Conservation (phyloP, 2,888 invertebrate species). For the Oeneis ivallda region DNA sequence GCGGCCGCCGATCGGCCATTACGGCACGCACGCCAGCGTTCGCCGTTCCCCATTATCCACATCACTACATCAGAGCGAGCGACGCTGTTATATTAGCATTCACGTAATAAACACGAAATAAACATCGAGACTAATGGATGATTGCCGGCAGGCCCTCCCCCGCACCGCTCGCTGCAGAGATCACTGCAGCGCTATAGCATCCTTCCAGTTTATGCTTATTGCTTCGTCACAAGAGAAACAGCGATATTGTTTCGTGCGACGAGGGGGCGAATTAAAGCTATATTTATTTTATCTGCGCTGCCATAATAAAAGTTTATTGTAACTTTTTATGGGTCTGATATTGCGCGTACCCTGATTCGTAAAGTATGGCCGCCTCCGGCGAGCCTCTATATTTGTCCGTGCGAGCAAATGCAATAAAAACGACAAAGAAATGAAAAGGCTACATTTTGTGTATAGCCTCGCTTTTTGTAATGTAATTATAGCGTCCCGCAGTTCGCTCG, state of each 20-base stretch:
- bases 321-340: constrained; percentile 65
- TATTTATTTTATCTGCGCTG: constrained; percentile 65
- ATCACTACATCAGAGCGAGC: constrained; percentile 52
- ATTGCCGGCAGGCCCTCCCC: constrained; percentile 51
- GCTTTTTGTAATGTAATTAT: constrained; percentile 18
- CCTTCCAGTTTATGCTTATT: constrained; percentile 46
- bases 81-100: constrained; percentile 63
- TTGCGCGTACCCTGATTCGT: constrained; percentile 49
- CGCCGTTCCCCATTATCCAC: constrained; percentile 49
- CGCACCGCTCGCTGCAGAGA: constrained; percentile 33
- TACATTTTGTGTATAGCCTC: constrained; percentile 10
- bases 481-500: constrained; percentile 9
- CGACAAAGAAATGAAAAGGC: constrained; percentile 20
- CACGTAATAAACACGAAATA: constrained; percentile 70
- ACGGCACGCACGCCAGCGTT: constrained; percentile 46
- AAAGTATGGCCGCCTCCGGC: constrained; percentile 25
- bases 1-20: constrained; percentile 47
- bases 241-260: constrained; percentile 46
- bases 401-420: constrained; percentile 24
- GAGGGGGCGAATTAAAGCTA: constrained; percentile 56
- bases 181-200: constrained; percentile 40
- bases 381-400: constrained; percentile 20
- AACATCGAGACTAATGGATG: constrained; percentile 76
- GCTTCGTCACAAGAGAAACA: constrained; percentile 47
- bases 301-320: constrained; percentile 68